Base-by-base conservation (phyloP, 2,113 vertebrate genomes). In the Caranx ignobilis region DNA sequence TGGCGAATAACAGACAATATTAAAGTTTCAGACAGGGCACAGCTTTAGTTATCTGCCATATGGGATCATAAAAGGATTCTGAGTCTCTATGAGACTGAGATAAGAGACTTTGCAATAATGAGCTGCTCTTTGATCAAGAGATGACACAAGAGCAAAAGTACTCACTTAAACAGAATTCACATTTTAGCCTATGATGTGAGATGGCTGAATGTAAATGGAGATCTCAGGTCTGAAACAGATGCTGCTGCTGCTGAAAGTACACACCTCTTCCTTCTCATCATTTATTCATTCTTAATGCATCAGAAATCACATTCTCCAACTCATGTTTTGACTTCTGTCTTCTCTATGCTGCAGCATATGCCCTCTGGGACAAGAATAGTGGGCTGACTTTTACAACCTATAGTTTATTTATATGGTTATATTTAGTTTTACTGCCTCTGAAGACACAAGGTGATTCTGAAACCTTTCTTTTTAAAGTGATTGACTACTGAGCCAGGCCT, bases 201-300 rank as follows among this genome's bases (percentile, higher is more conserved):
- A 84, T 55, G 21, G 31, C 66, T 71, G 4, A 73, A 12, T 71
- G 39, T 75, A 79, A 47, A 59, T 47, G 52, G 21, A 72, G 77
- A 39, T 50, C 35, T 77, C 34, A 45, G 64, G 32, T 62, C 39
- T 82, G 56, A 13, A 64, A 57, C 26, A 55, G 55, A 26, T 48
- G 55, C 68, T 41, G 39, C 39, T 52, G 52, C 47, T 41, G 34
- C 66, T 64, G 54, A 65, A 82, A 77, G 54, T 31, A 13, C 16
- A 43, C 59, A 60, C 21, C 79, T 85, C 32, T 21, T 43, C 21
- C 52, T 55, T 71, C 69, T 87, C 80, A 85, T 89, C 2, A 83
- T 84, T 76, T 86, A 86, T 90, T 85, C 13, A 83, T 80, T 73
- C 47, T 61, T 71, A 85, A 84, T 74, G 67, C 41, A 2, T 50